Evolutionary conservation across 1,140 invertebrate species (phyloP).

Genomic region (Penaeus chinensis): DNA sequence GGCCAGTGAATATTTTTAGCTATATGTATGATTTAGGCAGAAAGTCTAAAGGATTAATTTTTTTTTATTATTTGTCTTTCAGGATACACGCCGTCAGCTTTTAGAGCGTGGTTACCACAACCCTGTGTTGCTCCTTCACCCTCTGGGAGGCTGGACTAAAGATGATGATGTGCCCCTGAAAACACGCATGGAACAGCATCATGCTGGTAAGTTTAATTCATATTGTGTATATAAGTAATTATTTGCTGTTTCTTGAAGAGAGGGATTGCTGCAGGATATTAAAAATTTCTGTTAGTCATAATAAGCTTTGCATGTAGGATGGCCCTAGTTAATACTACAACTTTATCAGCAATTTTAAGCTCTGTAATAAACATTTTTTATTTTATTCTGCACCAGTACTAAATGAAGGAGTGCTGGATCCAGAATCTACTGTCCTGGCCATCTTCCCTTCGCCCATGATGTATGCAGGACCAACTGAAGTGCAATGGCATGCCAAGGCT

Average conservation of each 20-base stretch:
- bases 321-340: no score
- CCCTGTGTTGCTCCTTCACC: slow-evolving; percentile 94
- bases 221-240: background rate
- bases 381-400: slow-evolving; percentile 80
- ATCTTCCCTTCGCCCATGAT: slow-evolving; percentile 99
- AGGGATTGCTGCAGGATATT: no score
- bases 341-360: background rate
- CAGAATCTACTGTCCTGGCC: slow-evolving; percentile 88
- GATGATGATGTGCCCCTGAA: slow-evolving; percentile 96
- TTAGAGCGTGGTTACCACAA: slow-evolving; percentile 90
- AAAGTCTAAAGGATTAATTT: background rate
- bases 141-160: slow-evolving; percentile 98
- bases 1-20: background rate
- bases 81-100: slow-evolving; percentile 87
- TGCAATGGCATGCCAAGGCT: slow-evolving; percentile 99
- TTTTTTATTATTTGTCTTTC: slow-evolving; percentile 23
- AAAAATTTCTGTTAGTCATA: no score
- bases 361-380: slow-evolving; percentile 64
- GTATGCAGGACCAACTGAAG: slow-evolving; percentile 97
- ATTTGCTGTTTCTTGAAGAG: background rate
- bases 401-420: slow-evolving; percentile 86
- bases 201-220: slow-evolving; percentile 56
- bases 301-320: no score
- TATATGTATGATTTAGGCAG: no score
- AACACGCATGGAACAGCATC: slow-evolving; percentile 68